Percentiles rank a stretch among this genome's conserved stretches.
Evolutionary conservation across 2,888 invertebrate genomes (phyloP).

Genomic region (Flexamia atlantica): DNA sequence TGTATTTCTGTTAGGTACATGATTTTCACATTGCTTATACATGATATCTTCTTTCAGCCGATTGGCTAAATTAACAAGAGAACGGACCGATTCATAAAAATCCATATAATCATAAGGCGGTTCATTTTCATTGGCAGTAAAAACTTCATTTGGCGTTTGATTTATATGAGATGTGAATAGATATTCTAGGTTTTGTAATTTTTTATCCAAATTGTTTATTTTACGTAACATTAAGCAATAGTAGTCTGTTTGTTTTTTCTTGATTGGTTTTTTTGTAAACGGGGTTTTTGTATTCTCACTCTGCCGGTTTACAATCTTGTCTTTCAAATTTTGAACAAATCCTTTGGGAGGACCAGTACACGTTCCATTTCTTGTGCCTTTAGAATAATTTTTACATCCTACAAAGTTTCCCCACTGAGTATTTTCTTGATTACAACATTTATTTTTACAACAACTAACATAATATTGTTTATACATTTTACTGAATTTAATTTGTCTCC

Average conservation of each 20-base stretch:
- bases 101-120: background rate
- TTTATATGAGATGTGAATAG: background rate
- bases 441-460: background rate
- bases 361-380: background rate
- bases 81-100: constrained; percentile 27
- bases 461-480: constrained; percentile 2
- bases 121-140: background rate
- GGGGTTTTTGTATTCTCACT: background rate
- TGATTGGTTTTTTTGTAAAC: background rate
- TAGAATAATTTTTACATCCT: background rate
- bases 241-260: constrained; percentile 42
- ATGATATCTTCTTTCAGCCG: constrained; percentile 27
- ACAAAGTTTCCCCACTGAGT: background rate
- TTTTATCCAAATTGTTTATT: constrained; percentile 38
- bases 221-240: constrained; percentile 39
- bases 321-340: constrained; percentile 33
- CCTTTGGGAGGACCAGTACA: constrained; percentile 10
- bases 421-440: constrained; percentile 1
- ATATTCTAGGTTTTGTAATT: constrained; percentile 37
- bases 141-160: background rate
- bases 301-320: constrained; percentile 25
- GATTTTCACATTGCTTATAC: background rate
- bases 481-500: background rate
- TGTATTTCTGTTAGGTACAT: background rate
- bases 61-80: constrained; percentile 6